phyloP scores from a whole-genome alignment of 2,888 invertebrate species.

The Cinara cedri region DNA sequence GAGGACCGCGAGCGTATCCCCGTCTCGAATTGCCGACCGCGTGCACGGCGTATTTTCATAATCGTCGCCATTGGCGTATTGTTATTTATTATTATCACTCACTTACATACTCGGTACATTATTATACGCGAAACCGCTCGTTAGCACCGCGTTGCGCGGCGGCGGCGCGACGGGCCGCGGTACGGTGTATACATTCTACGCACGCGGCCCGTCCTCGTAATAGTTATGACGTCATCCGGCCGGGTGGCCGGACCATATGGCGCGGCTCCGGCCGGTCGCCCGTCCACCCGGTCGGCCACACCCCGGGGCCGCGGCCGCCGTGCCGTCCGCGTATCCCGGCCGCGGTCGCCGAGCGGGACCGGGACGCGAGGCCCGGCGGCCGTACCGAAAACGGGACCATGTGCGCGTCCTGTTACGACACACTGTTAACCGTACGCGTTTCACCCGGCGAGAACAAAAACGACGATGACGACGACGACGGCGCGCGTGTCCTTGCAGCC shows the following conservation, averaged over 20 bases:
- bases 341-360: neutral
- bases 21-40: neutral
- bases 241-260: conserved; percentile 53
- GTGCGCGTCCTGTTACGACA: conserved; percentile 35
- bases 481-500: neutral
- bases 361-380: neutral
- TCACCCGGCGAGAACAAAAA: neutral
- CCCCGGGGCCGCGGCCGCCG: neutral
- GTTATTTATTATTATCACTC: conserved; percentile 11
- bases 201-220: conserved; percentile 51
- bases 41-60: conserved; percentile 4
- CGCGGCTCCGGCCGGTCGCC: neutral
- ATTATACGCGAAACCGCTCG: conserved; percentile 26
- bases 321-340: neutral
- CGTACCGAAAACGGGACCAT: conserved; percentile 26
- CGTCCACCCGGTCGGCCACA: conserved; percentile 30
- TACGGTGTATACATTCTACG: conserved; percentile 40
- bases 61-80: conserved; percentile 1
- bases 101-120: too few species aligned
- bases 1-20: too few species aligned
- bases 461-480: neutral
- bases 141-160: neutral
- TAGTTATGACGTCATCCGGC: conserved; percentile 55
- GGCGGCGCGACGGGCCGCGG: neutral
- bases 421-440: neutral